Evolutionary conservation across 2,113 vertebrate species (phyloP), one percentile per base, ranked within the genome.

Genomic region (Lutjanus erythropterus): DNA sequence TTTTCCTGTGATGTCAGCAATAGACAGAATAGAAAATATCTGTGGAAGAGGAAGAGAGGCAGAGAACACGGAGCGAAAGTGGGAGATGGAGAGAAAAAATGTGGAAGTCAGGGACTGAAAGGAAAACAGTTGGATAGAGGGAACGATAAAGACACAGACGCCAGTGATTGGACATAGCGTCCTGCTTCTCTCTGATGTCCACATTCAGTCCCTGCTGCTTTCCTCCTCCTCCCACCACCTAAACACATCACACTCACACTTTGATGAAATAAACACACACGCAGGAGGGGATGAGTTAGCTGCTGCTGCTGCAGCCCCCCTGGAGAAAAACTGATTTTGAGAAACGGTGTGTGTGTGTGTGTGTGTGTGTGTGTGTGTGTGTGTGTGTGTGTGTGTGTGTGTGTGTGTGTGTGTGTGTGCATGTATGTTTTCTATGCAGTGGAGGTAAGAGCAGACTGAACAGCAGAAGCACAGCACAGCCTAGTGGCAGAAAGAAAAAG

Each of bases 391-490:
- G 37, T 39, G 6, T 39, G 37, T 7, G 33, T 35, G n/a, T 33
- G 31, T 71, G 41, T 58, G 42, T 27, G 39, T 23, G 29, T 59
- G 64, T 50, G 44, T 10, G 41, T 42, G 41, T 47, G 46, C 27
- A 12, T 44, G 33, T 77, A 56, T 75, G 68, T 53, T 59, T 70
- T 64, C n/a, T 41, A 62, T 60, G 60, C 79, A 78, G 72, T 49
- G 64, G 75, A 60, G 23, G 25, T 35, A 0, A 61, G 44, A 25
- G 39, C 50, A 35, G 18, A 64, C 14, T 15, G 21, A 77, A 49
- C 33, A 59, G 78, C 83, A 80, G 87, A 72, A 80, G 64, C 90
- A 92, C 89, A 94, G 94, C 88, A 61, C 91, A 83, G 62, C 87
- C 94, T 85, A 84, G 90, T 92, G 93, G 90, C 60, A 77, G 61